Evolutionary conservation across 2,797 vertebrate genomes (phyloP), one percentile per base, ranked within the genome.

Genomic region (Sphaeramia orbicularis): DNA sequence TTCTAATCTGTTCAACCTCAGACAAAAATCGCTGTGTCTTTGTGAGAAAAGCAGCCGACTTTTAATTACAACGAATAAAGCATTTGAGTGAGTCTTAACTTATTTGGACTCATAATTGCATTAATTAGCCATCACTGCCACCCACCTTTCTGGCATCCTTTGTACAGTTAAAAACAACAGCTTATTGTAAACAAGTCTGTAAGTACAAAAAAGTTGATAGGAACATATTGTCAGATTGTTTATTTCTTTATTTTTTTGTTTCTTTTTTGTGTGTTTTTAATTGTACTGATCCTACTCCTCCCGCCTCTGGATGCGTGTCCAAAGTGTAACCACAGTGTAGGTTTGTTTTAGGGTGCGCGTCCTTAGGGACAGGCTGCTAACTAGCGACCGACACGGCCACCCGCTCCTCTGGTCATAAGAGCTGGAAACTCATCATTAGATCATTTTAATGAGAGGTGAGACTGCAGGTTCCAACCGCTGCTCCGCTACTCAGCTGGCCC

Each of bases 381-480:
- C 89, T 89, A 86, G 80, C 83, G 53, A 77, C 74, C 71, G 66
- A 70, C 77, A 72, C 66, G 49, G 66, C 72, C 74, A 40, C 72
- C 78, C 72, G 84, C 85, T 90, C 81, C 81, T 84, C 81, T 62
- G 90, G 86, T 87, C 90, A 90, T 83, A 80, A 73, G 76, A 84
- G 77, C 83, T 64, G 60, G 74, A 76, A 70, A 59, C 69, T 81
- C 88, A 83, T 93, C 91, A 91, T 92, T 91, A 91, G 83, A 85
- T 85, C 64, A 59, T 87, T 92, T 89, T 94, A 94, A 93, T 93
- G 91, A 94, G 91, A 89, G 90, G 91, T 87, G 90, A 91, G 83
- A 69, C 81, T 71, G 70, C 75, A 74, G 81, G 75, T 79, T 90
- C 84, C 84, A 86, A 79, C 81, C 77, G 66, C 66, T 49, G 78